Percentiles rank a stretch among this genome's conserved stretches.
These are phyloP conservation scores for Pseudorectes ferrugineus DNA, from an alignment of 2,113 vertebrate species.

Conservation along the genomic window DNA sequence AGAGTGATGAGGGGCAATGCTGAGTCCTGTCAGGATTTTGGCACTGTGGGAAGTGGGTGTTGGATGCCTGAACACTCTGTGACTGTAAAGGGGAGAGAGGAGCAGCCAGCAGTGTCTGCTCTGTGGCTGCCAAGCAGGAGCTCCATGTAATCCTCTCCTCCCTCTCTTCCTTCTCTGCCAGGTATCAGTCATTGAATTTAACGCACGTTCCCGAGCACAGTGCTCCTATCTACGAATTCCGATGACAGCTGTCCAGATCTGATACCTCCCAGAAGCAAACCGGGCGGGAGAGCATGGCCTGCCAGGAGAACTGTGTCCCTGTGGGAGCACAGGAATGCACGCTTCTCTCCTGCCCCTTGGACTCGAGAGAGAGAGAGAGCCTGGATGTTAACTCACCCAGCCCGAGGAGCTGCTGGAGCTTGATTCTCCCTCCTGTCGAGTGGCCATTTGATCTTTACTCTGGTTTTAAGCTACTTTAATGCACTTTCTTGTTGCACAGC, in stretches of 20 bases:
- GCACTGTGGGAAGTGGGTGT: not conserved
- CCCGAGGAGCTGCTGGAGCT: slow-evolving; percentile 52
- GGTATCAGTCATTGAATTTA: slow-evolving; percentile 97
- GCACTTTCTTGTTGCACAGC: slow-evolving; percentile 75
- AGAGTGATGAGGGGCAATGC: not conserved
- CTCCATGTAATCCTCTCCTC: not conserved
- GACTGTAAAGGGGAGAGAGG: not conserved
- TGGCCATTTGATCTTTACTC: slow-evolving; percentile 65
- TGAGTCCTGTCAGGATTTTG: not conserved
- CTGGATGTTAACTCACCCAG: slow-evolving; percentile 61
- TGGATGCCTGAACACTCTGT: not conserved
- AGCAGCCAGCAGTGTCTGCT: not conserved
- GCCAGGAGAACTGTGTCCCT: slow-evolving; percentile 69
- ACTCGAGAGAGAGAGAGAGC: slow-evolving; percentile 60
- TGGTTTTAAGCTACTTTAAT: slow-evolving; percentile 72
- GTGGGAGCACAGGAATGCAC: slow-evolving; percentile 56
- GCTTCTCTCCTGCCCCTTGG: slow-evolving; percentile 67
- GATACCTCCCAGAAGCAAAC: slow-evolving; percentile 51
- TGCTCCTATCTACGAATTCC: slow-evolving; percentile 95
- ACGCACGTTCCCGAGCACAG: slow-evolving; percentile 93
- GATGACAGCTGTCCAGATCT: slow-evolving; percentile 79
- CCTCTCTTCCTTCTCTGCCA: slow-evolving; percentile 41
- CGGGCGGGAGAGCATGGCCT: slow-evolving; percentile 65
- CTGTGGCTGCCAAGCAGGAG: not conserved
- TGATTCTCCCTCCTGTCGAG: slow-evolving; percentile 50